A percentile compares a stretch with the other conserved stretches of the same genome.
Evolutionary conservation across 2,113 vertebrate genomes (phyloP).

Genomic region (Oreochromis aureus): DNA sequence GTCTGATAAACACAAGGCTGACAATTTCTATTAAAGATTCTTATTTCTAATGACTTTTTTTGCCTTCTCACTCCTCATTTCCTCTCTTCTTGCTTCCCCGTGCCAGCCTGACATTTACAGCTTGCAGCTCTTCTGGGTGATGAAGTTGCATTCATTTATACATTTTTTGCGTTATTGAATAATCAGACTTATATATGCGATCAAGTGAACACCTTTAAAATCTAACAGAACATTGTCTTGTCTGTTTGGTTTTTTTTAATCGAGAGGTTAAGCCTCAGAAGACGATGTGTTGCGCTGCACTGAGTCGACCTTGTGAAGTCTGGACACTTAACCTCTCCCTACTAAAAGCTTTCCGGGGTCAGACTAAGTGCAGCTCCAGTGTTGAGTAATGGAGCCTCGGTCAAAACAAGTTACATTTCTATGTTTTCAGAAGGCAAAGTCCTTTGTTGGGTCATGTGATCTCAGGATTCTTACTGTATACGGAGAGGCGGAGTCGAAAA

Average conservation of each 20-base stretch:
- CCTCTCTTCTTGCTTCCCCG: background rate
- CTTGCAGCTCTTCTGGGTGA: conserved; percentile 44
- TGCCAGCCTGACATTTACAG: conserved; percentile 40
- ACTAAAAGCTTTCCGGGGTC: conserved; percentile 71
- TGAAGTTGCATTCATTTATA: conserved; percentile 20
- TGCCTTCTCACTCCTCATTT: background rate
- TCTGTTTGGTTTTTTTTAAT: background rate
- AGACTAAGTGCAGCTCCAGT: conserved; percentile 51
- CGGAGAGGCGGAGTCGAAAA: background rate
- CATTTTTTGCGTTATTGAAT: background rate
- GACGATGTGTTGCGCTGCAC: conserved; percentile 21
- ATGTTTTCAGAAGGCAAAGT: conserved; percentile 36
- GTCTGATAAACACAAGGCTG: conserved; percentile 30
- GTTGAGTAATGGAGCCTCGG: conserved; percentile 62
- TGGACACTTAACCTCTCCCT: conserved; percentile 64
- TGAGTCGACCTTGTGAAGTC: conserved; percentile 46
- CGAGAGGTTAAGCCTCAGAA: background rate
- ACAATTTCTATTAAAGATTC: conserved; percentile 37
- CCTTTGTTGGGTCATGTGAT: conserved; percentile 20
- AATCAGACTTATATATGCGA: background rate
- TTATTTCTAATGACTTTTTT: conserved; percentile 14
- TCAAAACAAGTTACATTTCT: conserved; percentile 63
- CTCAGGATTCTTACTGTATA: conserved; percentile 8
- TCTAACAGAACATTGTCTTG: background rate
- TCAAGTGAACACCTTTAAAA: background rate